A percentile compares a stretch with the other conserved stretches of the same genome.
Evolutionary conservation across 2,888 invertebrate genomes (phyloP).

Genomic region (Ormyrus nitidulus): DNA sequence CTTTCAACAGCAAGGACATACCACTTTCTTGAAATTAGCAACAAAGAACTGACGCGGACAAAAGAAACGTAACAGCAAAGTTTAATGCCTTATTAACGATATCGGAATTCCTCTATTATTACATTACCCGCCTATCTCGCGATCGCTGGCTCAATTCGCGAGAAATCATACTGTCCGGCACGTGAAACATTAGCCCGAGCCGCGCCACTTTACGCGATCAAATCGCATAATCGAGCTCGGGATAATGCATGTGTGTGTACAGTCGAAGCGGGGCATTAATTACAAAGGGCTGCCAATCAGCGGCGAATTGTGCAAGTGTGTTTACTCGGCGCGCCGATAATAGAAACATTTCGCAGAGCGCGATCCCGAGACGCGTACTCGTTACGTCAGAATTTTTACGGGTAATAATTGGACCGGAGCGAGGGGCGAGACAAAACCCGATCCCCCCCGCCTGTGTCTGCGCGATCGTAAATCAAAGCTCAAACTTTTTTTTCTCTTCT

Average conservation of each 20-base stretch:
- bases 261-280: neutral
- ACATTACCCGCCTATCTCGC: no score
- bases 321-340: neutral
- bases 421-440: neutral
- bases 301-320: constrained; percentile 15
- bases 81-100: neutral
- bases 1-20: no score
- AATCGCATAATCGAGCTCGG: constrained; percentile 4
- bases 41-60: no score
- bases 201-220: neutral
- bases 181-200: no score
- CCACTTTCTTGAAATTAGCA: constrained; percentile 6
- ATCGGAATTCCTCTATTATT: neutral
- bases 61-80: neutral
- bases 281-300: constrained; percentile 23
- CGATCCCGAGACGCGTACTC: neutral
- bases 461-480: constrained; percentile 8
- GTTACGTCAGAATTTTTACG: constrained; percentile 10
- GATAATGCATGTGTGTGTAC: neutral
- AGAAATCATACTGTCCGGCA: no score
- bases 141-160: neutral
- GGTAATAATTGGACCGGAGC: neutral
- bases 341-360: constrained; percentile 19
- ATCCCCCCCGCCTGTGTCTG: no score
- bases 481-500: neutral